Evolutionary conservation across 2,888 invertebrate species (phyloP), one percentile per base, ranked within the genome.

Genomic region (Leptothorax acervorum): DNA sequence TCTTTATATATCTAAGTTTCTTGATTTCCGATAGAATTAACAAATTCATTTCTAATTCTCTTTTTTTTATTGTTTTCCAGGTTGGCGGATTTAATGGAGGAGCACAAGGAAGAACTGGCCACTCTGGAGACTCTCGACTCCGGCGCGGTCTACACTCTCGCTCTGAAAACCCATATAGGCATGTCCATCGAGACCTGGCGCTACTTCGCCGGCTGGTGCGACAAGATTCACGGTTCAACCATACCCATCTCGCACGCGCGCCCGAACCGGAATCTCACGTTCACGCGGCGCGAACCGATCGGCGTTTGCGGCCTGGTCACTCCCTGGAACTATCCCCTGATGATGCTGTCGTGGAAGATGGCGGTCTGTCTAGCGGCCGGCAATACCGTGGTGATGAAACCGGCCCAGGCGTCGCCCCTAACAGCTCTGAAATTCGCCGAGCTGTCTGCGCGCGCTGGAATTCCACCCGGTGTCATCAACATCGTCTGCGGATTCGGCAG

Each of bases 271-370:
- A 99, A 99, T 93, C 95, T 99, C 2, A 97, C 98, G 0, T 97
- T 98, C 90, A 99, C 99, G 0, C 97, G 97, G 92, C 97, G 97
- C 89, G 99, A 99, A 94, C 99, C 99, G 0, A 97, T 99, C 87
- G 99, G 98, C 0, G 99, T 99, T 3, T 98, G 98, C 92, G 99
- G 97, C 0, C 95, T 99, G 23, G 97, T 99, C 23, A 99, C 99
- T 0, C 99, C 99, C 0, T 99, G 99, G 99, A 99, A 99, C 95
- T 99, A 99, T 94, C 99, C 99, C 0, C 95, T 99, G 12, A 99
- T 99, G 99, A 99, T 99, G 99, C 95, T 99, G 15, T 98, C 99
- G 0, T 99, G 99, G 99, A 99, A 99, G 95, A 99, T 99, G 98
- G 99, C 99, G 0, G 98, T 99, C 3, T 99, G 99, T 93, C 95